These are phyloP conservation scores for Bovichtus variegatus DNA, from an alignment of 2,797 vertebrate species.

Conservation along the genomic window DNA sequence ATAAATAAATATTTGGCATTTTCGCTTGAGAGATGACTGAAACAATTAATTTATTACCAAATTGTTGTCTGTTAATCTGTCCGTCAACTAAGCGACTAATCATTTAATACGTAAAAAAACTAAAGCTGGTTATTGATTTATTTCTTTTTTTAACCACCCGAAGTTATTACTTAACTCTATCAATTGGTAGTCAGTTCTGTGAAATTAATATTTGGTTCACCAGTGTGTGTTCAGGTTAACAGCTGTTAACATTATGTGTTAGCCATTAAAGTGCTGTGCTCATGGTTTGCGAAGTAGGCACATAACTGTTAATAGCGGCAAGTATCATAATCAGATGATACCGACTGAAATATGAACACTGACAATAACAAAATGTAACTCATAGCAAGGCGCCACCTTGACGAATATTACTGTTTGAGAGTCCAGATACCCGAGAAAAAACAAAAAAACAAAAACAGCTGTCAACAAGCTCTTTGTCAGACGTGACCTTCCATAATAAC, in stretches of 20 bases:
- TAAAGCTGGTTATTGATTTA: not conserved
- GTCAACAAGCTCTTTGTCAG: not conserved
- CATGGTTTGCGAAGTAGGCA: not conserved
- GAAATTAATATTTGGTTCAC: no score
- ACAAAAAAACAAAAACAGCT: slow-evolving; percentile 2
- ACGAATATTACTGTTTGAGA: not conserved
- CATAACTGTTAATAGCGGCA: not conserved
- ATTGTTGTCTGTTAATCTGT: not conserved
- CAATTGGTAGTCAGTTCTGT: not conserved
- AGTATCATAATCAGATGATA: not conserved
- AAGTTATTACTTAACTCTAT: not conserved
- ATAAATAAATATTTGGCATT: not conserved
- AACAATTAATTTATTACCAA: not conserved
- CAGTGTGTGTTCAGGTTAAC: no score
- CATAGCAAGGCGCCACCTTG: not conserved
- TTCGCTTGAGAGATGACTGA: not conserved
- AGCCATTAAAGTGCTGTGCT: not conserved
- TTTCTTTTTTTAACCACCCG: not conserved
- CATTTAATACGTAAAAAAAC: not conserved
- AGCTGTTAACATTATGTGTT: no score
- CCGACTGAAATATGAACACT: no score
- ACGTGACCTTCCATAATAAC: not conserved
- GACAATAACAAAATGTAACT: no score
- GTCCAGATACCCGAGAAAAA: no score
- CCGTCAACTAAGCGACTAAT: not conserved